phyloP scores from a whole-genome alignment of 2,797 vertebrate genomes.

The Geotrypetes seraphini region DNA sequence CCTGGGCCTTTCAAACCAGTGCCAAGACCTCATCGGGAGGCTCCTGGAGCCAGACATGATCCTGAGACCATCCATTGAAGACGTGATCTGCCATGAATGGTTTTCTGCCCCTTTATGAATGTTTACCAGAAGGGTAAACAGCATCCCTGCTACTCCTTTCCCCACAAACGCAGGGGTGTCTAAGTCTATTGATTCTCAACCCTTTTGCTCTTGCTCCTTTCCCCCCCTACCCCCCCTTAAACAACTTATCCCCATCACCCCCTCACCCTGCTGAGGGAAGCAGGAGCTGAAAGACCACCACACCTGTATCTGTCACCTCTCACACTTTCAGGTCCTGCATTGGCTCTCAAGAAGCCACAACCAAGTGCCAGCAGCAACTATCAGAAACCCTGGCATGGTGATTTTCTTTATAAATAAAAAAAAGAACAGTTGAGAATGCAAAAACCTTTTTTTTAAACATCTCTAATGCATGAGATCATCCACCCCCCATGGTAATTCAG shows the following conservation, averaged over 20 bases:
- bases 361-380: not conserved
- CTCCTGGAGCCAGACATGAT: conserved; percentile 44
- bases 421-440: conserved; percentile 5
- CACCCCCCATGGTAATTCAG: too few species aligned
- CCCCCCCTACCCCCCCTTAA: too few species aligned
- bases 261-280: fast-evolving
- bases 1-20: conserved; percentile 37
- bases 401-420: conserved; percentile 27
- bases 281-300: not conserved
- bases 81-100: conserved; percentile 45
- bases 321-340: too few species aligned
- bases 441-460: too few species aligned
- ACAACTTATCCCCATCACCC: not conserved
- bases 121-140: too few species aligned
- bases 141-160: conserved; percentile 11
- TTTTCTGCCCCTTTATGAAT: conserved; percentile 29
- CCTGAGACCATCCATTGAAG: conserved; percentile 41
- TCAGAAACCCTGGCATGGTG: not conserved
- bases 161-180: conserved; percentile 31
- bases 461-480: too few species aligned
- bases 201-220: too few species aligned
- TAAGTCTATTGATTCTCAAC: too few species aligned
- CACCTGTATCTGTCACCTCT: not conserved
- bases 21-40: conserved; percentile 44
- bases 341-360: too few species aligned